Evolutionary conservation across 2,888 invertebrate genomes (phyloP), one percentile per base, ranked within the genome.

Genomic region (Leucophenga montana): DNA sequence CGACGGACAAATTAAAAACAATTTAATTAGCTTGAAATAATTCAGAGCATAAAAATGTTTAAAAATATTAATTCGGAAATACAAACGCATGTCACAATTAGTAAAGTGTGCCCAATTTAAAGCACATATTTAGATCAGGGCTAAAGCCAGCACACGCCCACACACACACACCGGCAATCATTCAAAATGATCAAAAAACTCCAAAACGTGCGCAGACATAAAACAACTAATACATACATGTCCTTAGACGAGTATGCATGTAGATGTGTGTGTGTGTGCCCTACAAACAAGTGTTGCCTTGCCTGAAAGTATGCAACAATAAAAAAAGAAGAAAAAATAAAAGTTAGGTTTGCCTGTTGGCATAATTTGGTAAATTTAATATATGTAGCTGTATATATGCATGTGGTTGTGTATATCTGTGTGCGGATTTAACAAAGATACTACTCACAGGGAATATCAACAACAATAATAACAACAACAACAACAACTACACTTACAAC

Each of bases 221-320:
- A 22, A 27, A 4, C 27, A 27, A 27, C 27, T 27, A 27, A 13
- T 71, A 72, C 56, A 33, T 22, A 57, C 57, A n/a, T 20, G 64
- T 53, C n/a, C n/a, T n/a, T n/a, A n/a, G n/a, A 33, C 13, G 14
- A 71, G 71, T 74, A 79, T 72, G 18, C 81, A 82, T 83, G 79
- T 83, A 83, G 81, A 78, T 81, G 79, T 77, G n/a, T n/a, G 13
- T n/a, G 16, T 18, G 67, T 73, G 73, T 82, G 31, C 48, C 22
- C 50, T 22, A 9, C n/a, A 53, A 50, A 31, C 48, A 50, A 53
- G 65, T 27, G 13, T 20, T 20, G 22, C 2, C 61, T 18, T 39
- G 67, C 59, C 59, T n/a, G 16, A 53, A 62, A 50, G 59, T 20
- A 67, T 48, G 33, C 27, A 27, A 56, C 59, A 22, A 46, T 46